A percentile compares a stretch with the other conserved stretches of the same genome.
Evolutionary conservation across 2,888 invertebrate species (phyloP).

Genomic region (Drosophila greeni): DNA sequence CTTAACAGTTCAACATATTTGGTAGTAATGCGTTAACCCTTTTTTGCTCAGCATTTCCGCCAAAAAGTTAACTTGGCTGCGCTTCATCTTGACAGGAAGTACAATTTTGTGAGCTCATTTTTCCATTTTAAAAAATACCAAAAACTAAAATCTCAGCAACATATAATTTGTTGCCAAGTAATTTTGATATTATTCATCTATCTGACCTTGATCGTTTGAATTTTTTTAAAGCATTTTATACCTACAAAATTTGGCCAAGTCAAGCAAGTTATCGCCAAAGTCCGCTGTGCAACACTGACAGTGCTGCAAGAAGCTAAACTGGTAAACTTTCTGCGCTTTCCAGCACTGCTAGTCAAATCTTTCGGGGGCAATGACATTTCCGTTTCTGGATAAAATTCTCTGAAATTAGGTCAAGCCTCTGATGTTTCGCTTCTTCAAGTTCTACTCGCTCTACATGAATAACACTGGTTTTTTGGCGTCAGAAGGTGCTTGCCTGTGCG

Average conservation of each 20-base stretch:
- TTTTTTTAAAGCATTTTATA: not conserved
- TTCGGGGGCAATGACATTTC: not conserved
- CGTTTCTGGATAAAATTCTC: not conserved
- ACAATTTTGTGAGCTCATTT: too few species aligned
- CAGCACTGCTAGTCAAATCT: not conserved
- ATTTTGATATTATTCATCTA: not conserved
- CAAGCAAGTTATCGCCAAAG: not conserved
- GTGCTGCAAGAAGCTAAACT: not conserved
- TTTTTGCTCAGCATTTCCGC: too few species aligned
- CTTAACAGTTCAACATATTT: too few species aligned
- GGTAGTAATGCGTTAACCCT: too few species aligned
- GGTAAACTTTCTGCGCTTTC: not conserved
- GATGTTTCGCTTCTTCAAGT: constrained; percentile 65
- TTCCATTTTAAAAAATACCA: not conserved
- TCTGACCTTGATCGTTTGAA: not conserved
- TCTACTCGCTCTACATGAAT: constrained; percentile 52
- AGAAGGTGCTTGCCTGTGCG: constrained; percentile 54
- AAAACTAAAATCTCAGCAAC: not conserved
- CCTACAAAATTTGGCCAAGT: not conserved
- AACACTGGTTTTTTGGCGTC: constrained; percentile 19
- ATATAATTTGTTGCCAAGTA: not conserved
- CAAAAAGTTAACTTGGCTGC: too few species aligned
- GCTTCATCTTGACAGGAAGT: too few species aligned
- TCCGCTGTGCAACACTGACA: not conserved
- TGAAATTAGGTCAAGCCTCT: not conserved